These are phyloP conservation scores for Phalacrocorax brasilianus DNA, from an alignment of 2,113 vertebrate genomes.

Conservation along the genomic window DNA sequence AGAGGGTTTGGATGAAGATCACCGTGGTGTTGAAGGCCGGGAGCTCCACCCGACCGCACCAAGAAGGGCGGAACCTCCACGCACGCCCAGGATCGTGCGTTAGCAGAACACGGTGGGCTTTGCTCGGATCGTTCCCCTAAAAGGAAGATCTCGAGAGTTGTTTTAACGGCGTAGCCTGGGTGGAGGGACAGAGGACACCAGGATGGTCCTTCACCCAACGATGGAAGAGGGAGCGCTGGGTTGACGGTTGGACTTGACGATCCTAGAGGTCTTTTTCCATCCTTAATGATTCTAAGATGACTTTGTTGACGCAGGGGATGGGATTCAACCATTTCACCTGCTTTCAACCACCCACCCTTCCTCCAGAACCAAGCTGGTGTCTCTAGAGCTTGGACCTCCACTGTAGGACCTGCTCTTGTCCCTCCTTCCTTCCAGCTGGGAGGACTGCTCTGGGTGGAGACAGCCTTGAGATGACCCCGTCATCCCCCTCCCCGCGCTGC, in stretches of 20 bases:
- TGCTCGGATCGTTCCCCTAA: neutral
- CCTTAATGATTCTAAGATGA: neutral
- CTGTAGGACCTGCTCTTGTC: neutral
- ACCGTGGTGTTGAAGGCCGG: fast-evolving
- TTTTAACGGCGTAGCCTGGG: neutral
- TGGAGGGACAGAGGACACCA: neutral
- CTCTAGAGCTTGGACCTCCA: neutral
- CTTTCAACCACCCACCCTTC: neutral
- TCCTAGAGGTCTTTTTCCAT: too few relatives aligned
- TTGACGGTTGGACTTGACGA: too few relatives aligned
- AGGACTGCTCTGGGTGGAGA: neutral
- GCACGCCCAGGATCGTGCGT: fast-evolving
- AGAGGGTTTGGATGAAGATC: neutral
- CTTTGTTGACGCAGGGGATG: neutral
- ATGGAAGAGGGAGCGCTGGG: too few relatives aligned
- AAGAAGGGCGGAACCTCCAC: neutral
- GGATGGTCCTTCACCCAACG: neutral
- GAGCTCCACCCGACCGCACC: neutral
- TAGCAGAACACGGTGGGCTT: fast-evolving
- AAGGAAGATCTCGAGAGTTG: neutral
- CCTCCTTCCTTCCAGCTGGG: too few relatives aligned
- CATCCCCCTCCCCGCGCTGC: fast-evolving
- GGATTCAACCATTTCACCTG: neutral
- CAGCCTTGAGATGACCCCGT: neutral
- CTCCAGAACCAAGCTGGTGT: neutral